Evolutionary conservation across 2,888 invertebrate species (phyloP).

Genomic region (Hirtodrosophila histrioides): DNA sequence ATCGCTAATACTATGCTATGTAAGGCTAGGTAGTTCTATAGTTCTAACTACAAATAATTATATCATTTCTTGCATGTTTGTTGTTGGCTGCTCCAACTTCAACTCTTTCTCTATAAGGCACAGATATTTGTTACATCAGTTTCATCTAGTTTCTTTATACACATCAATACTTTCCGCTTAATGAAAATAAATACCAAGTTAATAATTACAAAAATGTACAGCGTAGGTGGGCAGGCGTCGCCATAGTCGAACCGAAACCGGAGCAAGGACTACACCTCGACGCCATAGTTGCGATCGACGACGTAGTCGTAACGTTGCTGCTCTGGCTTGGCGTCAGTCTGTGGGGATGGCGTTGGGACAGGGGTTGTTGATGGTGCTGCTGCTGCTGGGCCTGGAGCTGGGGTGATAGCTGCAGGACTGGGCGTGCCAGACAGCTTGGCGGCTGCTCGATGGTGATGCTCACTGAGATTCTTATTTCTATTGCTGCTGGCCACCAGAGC

Average conservation of each 20-base stretch:
- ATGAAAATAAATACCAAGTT: slow-evolving; percentile 75
- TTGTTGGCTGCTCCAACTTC: slow-evolving; percentile 44
- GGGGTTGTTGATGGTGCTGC: slow-evolving; percentile 20
- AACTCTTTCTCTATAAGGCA: slow-evolving; percentile 67
- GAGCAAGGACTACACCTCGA: slow-evolving; percentile 88
- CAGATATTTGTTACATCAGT: slow-evolving; percentile 78
- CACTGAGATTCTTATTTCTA: slow-evolving; percentile 84
- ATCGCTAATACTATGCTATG: slow-evolving; percentile 19
- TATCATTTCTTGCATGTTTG: slow-evolving; percentile 61
- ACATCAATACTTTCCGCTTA: slow-evolving; percentile 76
- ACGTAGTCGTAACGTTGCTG: slow-evolving; percentile 90
- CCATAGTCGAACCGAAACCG: neutral
- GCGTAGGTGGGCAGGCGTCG: slow-evolving; percentile 46
- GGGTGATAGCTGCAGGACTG: slow-evolving; percentile 25
- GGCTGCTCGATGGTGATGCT: slow-evolving; percentile 71
- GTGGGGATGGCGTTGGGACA: slow-evolving; percentile 6
- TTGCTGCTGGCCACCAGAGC: slow-evolving; percentile 83
- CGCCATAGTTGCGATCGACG: slow-evolving; percentile 92
- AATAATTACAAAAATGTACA: slow-evolving; percentile 78
- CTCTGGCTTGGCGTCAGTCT: slow-evolving; percentile 35
- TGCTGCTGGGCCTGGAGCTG: slow-evolving; percentile 22
- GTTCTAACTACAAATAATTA: slow-evolving; percentile 37
- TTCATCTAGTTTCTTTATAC: slow-evolving; percentile 60
- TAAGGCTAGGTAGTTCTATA: slow-evolving; percentile 43
- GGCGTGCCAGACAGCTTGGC: slow-evolving; percentile 52